Percentiles rank a stretch among this genome's conserved stretches.
These are phyloP conservation scores for Ctenopoma multispine DNA, from an alignment of 2,797 vertebrate genomes.

Conservation along the genomic window DNA sequence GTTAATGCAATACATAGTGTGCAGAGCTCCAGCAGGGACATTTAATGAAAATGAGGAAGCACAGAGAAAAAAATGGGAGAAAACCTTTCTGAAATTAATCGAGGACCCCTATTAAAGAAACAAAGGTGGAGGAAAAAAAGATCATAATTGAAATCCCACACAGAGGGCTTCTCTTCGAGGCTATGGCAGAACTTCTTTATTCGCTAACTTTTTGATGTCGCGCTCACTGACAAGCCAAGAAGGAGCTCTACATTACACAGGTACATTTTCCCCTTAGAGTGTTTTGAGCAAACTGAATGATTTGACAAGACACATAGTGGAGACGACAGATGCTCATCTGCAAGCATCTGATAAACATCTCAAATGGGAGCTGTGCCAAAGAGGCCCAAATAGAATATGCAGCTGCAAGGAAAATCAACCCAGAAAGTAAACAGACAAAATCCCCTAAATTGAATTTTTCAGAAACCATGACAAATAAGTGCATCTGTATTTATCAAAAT, in stretches of 20 bases:
- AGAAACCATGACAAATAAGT: conserved; percentile 36
- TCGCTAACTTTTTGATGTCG: conserved; percentile 58
- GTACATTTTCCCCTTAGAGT: conserved; percentile 33
- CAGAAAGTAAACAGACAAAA: conserved; percentile 39
- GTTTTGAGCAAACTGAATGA: conserved; percentile 48
- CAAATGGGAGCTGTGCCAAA: conserved; percentile 48
- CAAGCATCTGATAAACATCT: conserved; percentile 55
- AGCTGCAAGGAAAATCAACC: conserved; percentile 45
- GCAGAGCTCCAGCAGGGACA: conserved; percentile 71
- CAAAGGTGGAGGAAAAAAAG: conserved; percentile 66
- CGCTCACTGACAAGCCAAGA: conserved; percentile 30
- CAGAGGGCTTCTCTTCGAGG: conserved; percentile 55
- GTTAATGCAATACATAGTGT: conserved; percentile 66
- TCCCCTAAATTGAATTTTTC: conserved; percentile 36
- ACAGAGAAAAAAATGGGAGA: conserved; percentile 66
- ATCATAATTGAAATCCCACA: conserved; percentile 76
- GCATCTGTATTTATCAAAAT: conserved; percentile 34
- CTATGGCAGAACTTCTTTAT: conserved; percentile 59
- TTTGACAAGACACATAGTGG: conserved; percentile 56
- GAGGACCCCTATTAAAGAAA: conserved; percentile 77
- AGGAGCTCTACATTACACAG: conserved; percentile 37
- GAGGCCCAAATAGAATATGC: conserved; percentile 41
- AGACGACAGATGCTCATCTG: conserved; percentile 62
- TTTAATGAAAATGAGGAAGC: conserved; percentile 78
- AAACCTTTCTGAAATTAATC: conserved; percentile 77